Conservation (phyloP, 2,113 vertebrate species). For the Nothocercus julius region DNA sequence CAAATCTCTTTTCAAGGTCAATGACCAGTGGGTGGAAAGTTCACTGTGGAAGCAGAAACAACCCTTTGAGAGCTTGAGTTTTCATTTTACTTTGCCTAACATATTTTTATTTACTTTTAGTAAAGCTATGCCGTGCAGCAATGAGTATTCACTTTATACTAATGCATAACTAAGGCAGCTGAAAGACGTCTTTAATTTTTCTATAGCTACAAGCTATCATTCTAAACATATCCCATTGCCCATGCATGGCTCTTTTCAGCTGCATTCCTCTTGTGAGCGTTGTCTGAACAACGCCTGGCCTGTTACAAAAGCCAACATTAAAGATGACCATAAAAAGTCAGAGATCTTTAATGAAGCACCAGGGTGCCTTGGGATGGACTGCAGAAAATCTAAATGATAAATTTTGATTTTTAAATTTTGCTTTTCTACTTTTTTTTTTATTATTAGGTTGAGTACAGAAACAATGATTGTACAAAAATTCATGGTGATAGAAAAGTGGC, state of each 20-base stretch:
- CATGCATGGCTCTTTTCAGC: not conserved
- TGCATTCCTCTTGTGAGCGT: not conserved
- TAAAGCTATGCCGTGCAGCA: not conserved
- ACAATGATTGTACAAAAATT: not conserved
- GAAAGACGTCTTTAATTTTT: not conserved
- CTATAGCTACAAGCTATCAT: not conserved
- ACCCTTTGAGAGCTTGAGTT: not conserved
- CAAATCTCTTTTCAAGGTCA: no score
- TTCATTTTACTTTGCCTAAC: not conserved
- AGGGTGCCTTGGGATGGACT: not conserved
- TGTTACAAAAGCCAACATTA: not conserved
- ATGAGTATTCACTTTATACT: not conserved
- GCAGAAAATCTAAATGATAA: not conserved
- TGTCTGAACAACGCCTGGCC: not conserved
- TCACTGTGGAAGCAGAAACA: not conserved
- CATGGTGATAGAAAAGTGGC: not conserved
- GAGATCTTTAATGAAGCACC: slow-evolving; percentile 14
- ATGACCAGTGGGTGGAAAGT: not conserved
- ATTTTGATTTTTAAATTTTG: not conserved
- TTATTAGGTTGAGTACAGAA: not conserved
- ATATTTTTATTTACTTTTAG: not conserved
- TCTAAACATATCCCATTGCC: not conserved
- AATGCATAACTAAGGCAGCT: not conserved
- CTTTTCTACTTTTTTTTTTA: not conserved
- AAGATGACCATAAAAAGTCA: not conserved